phyloP scores from a whole-genome alignment of 2,797 vertebrate species.

The Eupleurogrammus muticus region DNA sequence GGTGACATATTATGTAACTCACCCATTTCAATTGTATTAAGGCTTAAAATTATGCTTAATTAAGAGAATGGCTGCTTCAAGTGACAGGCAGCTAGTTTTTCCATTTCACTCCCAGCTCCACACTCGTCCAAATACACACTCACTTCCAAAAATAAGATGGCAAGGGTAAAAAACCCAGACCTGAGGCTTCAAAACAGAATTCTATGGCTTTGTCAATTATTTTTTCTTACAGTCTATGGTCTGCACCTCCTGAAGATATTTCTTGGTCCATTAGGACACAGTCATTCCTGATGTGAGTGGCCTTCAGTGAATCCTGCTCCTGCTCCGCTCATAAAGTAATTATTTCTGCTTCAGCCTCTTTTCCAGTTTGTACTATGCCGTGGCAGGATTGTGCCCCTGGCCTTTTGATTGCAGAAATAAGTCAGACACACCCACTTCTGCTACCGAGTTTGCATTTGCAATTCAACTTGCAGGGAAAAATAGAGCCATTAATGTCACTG shows the following conservation, averaged over 20 bases:
- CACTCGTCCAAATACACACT: too few relatives aligned
- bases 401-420: constrained; percentile 11
- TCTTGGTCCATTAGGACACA: constrained; percentile 13
- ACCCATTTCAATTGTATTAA: too few relatives aligned
- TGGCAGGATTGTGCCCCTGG: background rate
- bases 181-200: too few relatives aligned
- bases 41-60: too few relatives aligned
- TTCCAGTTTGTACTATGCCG: background rate
- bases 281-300: constrained; percentile 18
- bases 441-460: constrained; percentile 15
- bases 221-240: background rate
- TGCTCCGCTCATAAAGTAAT: constrained; percentile 21
- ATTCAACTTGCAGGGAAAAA: constrained; percentile 29
- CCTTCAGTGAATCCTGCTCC: constrained; percentile 12
- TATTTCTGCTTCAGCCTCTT: constrained; percentile 12
- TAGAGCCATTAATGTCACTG: constrained; percentile 22
- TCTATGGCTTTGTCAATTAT: too few relatives aligned
- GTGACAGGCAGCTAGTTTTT: too few relatives aligned
- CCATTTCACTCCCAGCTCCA: too few relatives aligned
- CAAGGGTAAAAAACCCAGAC: too few relatives aligned
- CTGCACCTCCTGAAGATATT: background rate
- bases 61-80: too few relatives aligned
- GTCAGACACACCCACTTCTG: constrained; percentile 15
- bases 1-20: too few relatives aligned
- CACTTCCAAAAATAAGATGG: too few relatives aligned